Evolutionary conservation across 2,113 vertebrate species (phyloP), one percentile per base, ranked within the genome.

Genomic region (Rhinolophus ferrumequinum): DNA sequence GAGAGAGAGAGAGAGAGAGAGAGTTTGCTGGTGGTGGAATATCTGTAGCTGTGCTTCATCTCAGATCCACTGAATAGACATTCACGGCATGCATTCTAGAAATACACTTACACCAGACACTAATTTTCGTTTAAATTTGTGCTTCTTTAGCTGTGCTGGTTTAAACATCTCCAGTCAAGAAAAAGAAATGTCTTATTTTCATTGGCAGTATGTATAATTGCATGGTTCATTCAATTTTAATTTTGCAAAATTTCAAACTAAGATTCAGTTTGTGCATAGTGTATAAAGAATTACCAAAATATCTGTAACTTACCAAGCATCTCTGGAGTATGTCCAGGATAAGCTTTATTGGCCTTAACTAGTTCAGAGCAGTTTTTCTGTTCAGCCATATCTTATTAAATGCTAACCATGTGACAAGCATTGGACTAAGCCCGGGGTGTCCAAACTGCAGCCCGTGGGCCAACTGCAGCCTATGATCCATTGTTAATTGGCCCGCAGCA

Each of bases 141-240:
- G 26, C 52, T 84, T 47, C 15, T 41, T 95, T 38, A 66, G 3
- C 38, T 95, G 1, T 79, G 73, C 67, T 77, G 16, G 6, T 84
- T 80, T 67, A 35, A 88, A 90, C 35, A 24, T 70, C 47, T 44
- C 15, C 41, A 24, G 9, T 69, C 67, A 96, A 93, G 64, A 80
- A 76, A 88, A 89, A 69, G 38, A 76, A 93, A 82, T 15, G 6
- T 88, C 44, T 77, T 91, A 47, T 72, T 88, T 97, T 93, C 35
- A 58, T n/a, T 56, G 50, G 13, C 52, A 64, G 5, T 44, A 21
- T 64, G 30, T 93, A 41, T 91, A 24, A 91, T 41, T 80, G 35
- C 10, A 67, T n/a, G 56, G 38, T 56, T 28, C 33, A 58, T 80
- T 95, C 56, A n/a, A 73, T 52, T 90, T 88, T 72, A 85, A 2